Evolutionary conservation across 2,888 invertebrate species (phyloP).

Genomic region (Physocephala rufipes): DNA sequence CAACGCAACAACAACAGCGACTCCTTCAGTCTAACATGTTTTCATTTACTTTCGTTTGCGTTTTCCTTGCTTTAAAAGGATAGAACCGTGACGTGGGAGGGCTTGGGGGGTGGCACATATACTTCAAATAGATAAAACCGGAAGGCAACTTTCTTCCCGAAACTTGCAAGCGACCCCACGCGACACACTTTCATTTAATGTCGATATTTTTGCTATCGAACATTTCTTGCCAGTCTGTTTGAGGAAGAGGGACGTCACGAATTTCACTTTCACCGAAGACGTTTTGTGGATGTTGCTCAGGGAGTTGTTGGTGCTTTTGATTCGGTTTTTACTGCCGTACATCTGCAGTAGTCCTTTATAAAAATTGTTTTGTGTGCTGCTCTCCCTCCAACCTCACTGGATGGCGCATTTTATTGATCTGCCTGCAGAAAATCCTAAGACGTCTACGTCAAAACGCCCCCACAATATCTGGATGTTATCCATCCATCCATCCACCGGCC

Average conservation of each 20-base stretch:
- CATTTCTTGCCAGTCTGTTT: no score
- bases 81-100: no score
- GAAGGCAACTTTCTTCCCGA: constrained; percentile 22
- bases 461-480: no score
- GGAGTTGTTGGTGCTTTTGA: constrained; percentile 20
- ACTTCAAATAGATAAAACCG: no score
- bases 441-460: neutral
- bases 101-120: no score
- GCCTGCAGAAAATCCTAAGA: constrained; percentile 25
- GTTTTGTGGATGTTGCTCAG: no score
- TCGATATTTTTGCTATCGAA: no score
- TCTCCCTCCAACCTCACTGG: neutral
- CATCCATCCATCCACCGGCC: neutral
- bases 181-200: no score
- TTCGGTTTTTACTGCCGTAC: constrained; percentile 4
- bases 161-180: constrained; percentile 19
- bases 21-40: neutral
- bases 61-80: no score
- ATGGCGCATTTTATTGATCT: no score
- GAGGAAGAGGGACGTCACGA: neutral
- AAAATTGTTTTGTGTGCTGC: neutral
- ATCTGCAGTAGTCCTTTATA: no score
- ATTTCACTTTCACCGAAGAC: neutral
- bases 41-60: no score
- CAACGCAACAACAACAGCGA: constrained; percentile 7